phyloP scores from a whole-genome alignment of 1,140 invertebrate species.

The Chymomyza costata region DNA sequence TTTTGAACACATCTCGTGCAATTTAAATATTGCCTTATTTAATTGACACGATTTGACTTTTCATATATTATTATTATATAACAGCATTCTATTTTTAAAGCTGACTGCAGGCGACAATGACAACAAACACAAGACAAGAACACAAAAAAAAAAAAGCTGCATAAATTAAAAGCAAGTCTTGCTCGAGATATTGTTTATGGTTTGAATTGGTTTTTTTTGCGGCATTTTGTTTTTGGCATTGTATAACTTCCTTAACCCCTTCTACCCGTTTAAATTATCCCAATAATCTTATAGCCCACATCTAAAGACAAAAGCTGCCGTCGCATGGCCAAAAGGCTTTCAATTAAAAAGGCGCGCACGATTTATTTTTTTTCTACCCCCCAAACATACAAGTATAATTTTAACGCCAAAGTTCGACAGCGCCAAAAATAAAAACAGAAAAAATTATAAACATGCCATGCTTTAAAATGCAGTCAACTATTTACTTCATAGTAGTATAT shows the following conservation, averaged over 20 bases:
- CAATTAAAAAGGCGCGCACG: constrained; percentile 53
- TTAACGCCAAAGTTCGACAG: constrained; percentile 52
- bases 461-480: too few species aligned
- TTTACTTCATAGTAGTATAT: too few species aligned
- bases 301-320: neutral
- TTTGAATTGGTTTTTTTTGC: constrained; percentile 17
- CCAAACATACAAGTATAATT: constrained; percentile 34
- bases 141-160: constrained; percentile 1
- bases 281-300: neutral
- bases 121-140: constrained; percentile 1
- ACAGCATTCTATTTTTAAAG: too few species aligned
- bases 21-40: too few species aligned
- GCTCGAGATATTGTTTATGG: neutral
- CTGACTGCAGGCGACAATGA: neutral
- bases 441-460: too few species aligned
- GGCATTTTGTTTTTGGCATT: too few species aligned
- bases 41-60: neutral
- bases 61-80: too few species aligned
- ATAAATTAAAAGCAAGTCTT: constrained; percentile 12
- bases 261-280: too few species aligned
- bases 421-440: constrained; percentile 22
- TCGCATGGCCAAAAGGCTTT: constrained; percentile 59
- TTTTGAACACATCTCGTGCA: too few species aligned
- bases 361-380: constrained; percentile 30
- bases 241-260: too few species aligned